A percentile compares a stretch with the other conserved stretches of the same genome.
These are phyloP conservation scores for Orthosia cruda DNA, from an alignment of 2,888 invertebrate species.

Conservation along the genomic window DNA sequence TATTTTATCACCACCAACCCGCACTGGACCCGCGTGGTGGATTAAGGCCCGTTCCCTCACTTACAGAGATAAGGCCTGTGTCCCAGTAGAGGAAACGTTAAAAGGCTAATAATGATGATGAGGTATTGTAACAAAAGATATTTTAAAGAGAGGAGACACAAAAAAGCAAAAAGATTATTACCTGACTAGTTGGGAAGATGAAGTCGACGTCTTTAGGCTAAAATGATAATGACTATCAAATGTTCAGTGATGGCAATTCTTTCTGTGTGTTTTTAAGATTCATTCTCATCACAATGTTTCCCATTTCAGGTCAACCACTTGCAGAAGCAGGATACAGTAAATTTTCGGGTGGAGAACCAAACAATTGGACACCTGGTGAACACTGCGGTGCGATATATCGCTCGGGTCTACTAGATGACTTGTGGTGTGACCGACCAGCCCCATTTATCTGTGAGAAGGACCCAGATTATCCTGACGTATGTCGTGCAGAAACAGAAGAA, in stretches of 20 bases:
- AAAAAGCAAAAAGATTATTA: not conserved
- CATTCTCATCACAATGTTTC: not conserved
- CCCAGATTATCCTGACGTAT: constrained; percentile 42
- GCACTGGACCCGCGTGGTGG: no score
- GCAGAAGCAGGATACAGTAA: constrained; percentile 75
- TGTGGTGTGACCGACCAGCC: constrained; percentile 65
- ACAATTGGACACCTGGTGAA: constrained; percentile 71
- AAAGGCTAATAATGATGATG: no score
- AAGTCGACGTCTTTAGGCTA: no score
- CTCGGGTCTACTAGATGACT: constrained; percentile 69
- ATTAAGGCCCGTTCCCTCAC: no score
- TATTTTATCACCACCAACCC: no score
- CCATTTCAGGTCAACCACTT: constrained; percentile 1
- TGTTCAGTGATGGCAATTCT: no score
- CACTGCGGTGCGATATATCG: constrained; percentile 75
- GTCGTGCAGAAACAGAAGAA: not conserved
- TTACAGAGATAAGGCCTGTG: no score
- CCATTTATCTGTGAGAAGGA: constrained; percentile 61
- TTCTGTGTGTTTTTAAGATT: not conserved
- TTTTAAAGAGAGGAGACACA: not conserved
- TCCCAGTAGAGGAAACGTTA: no score
- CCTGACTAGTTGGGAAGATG: not conserved
- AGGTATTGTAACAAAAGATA: not conserved
- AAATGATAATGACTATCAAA: no score
- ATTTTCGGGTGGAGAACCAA: constrained; percentile 74